These are phyloP conservation scores for Podocnemis expansa DNA, from an alignment of 2,113 vertebrate genomes.

Conservation along the genomic window DNA sequence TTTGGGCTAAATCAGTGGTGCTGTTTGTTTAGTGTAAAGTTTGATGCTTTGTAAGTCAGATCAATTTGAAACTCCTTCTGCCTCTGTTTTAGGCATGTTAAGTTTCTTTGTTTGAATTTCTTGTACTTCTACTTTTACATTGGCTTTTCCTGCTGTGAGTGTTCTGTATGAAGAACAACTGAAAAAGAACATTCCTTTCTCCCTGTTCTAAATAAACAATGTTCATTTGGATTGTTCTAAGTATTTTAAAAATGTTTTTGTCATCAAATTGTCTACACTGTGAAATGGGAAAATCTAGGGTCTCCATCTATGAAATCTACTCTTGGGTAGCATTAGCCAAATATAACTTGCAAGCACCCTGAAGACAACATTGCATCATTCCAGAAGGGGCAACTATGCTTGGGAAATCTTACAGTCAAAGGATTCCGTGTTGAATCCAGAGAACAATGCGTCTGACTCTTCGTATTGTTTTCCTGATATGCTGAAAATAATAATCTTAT, in stretches of 20 bases:
- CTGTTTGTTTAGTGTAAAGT: slow-evolving; percentile 58
- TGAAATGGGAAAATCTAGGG: slow-evolving; percentile 46
- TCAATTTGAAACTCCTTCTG: background rate
- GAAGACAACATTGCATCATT: background rate
- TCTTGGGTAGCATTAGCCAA: background rate
- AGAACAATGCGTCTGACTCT: background rate
- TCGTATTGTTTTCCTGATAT: background rate
- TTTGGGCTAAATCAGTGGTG: slow-evolving; percentile 38
- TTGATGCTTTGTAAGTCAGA: slow-evolving; percentile 42
- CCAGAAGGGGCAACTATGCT: background rate
- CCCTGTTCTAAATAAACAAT: slow-evolving; percentile 15
- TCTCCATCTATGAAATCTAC: background rate
- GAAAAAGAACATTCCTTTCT: slow-evolving; percentile 42
- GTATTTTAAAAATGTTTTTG: slow-evolving; percentile 54
- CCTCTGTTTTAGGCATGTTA: slow-evolving; percentile 30
- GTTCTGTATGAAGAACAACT: slow-evolving; percentile 55
- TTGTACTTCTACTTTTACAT: slow-evolving; percentile 8
- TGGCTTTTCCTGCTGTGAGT: slow-evolving; percentile 27
- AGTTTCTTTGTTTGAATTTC: slow-evolving; percentile 30
- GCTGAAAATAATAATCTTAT: background rate
- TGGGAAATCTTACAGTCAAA: background rate
- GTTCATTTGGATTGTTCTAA: slow-evolving; percentile 17
- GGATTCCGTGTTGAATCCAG: background rate
- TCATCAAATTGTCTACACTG: slow-evolving; percentile 22
- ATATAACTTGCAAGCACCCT: background rate